These are phyloP conservation scores for Xenopus borealis DNA, from an alignment of 2,113 vertebrate species.

Conservation along the genomic window DNA sequence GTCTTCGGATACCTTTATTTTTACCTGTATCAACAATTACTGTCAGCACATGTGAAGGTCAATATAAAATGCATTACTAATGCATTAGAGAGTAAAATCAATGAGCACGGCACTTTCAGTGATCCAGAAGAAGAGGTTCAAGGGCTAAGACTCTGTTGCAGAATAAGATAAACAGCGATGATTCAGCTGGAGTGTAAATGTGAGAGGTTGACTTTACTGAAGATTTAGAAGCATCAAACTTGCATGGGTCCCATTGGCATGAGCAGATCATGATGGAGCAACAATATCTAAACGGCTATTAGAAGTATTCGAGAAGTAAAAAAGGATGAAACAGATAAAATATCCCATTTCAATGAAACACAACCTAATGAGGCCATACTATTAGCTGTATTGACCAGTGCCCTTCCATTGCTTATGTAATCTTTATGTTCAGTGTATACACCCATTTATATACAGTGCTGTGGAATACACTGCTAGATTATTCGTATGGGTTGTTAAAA, in stretches of 20 bases:
- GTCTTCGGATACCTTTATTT: constrained; percentile 20
- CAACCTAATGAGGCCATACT: too few relatives aligned
- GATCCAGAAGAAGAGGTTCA: constrained; percentile 36
- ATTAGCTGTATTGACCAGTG: too few relatives aligned
- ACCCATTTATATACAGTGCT: too few relatives aligned
- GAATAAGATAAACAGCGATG: constrained; percentile 38
- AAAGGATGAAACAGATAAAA: too few relatives aligned
- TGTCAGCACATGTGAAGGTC: constrained; percentile 36
- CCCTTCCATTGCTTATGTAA: too few relatives aligned
- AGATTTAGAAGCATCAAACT: constrained; percentile 7
- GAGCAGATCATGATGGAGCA: background rate
- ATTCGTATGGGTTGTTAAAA: too few relatives aligned
- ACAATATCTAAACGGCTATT: background rate
- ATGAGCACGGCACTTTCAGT: constrained; percentile 25
- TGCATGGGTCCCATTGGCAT: background rate
- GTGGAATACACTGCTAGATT: too few relatives aligned
- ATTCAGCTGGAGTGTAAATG: constrained; percentile 37
- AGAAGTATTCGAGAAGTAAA: background rate
- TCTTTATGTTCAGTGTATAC: too few relatives aligned
- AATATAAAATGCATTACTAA: constrained; percentile 46
- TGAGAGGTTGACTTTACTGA: constrained; percentile 19
- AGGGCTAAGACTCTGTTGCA: constrained; percentile 24
- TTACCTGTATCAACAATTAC: constrained; percentile 38
- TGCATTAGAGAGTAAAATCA: constrained; percentile 43
- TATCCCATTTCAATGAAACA: too few relatives aligned